These are phyloP conservation scores for Epinotia ramella DNA, from an alignment of 2,888 invertebrate species.

Conservation along the genomic window DNA sequence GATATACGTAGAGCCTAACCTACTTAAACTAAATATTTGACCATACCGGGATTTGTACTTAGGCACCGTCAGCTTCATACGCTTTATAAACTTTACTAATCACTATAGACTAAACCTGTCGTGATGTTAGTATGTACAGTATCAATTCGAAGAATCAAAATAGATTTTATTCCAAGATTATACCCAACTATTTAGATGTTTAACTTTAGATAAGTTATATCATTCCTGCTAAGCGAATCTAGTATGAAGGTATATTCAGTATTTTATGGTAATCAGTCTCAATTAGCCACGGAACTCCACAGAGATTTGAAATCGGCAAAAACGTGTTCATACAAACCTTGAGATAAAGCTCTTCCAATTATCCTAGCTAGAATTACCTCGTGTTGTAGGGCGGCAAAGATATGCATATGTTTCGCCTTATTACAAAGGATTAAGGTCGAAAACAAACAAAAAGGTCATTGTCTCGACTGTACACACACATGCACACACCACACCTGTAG, in stretches of 20 bases:
- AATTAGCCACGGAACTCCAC: not conserved
- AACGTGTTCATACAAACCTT: slow-evolving; percentile 22
- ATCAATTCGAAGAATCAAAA: too few species aligned
- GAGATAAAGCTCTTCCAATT: slow-evolving; percentile 33
- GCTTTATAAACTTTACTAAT: too few species aligned
- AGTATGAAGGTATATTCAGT: not conserved
- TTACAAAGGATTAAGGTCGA: slow-evolving; percentile 1
- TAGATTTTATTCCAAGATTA: not conserved
- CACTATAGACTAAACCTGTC: too few species aligned
- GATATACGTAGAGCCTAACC: too few species aligned
- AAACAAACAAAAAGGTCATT: not conserved
- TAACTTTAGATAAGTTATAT: not conserved
- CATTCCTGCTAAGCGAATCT: not conserved
- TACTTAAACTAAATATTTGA: too few species aligned
- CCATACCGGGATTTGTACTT: too few species aligned
- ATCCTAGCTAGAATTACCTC: slow-evolving; percentile 25
- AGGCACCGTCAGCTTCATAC: too few species aligned
- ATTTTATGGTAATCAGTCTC: not conserved
- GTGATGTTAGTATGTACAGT: too few species aligned
- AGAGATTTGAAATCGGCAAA: slow-evolving; percentile 12
- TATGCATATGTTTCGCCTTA: not conserved
- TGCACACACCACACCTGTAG: slow-evolving; percentile 13
- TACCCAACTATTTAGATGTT: not conserved
- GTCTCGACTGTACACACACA: slow-evolving; percentile 6
- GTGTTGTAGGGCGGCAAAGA: not conserved